Base-by-base conservation (phyloP, 2,113 vertebrate species). In the Hippocampus guttulatus region DNA sequence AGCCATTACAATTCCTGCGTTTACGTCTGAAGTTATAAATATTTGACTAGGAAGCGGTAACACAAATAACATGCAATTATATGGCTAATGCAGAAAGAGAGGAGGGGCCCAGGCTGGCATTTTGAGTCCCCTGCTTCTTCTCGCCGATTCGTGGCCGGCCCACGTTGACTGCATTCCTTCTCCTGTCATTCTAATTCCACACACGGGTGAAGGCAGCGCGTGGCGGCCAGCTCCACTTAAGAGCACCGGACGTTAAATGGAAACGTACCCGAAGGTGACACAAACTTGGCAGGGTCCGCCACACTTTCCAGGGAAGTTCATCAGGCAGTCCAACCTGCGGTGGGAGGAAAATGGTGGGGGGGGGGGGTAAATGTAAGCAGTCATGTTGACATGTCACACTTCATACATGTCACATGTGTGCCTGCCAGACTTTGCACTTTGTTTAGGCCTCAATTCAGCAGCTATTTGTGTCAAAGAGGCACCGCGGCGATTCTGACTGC, bases 201-300 rank as follows among this genome's bases (percentile, higher is more conserved):
- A 79, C 71, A 74, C 33, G 3, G 27, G 63, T 68, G 51, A 82
- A 79, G 85, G 86, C 75, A 81, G 81, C 70, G 70, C 2, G 43
- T 81, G 80, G 82, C 87, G 89, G 86, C 84, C 83, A 74, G 2
- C 74, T 83, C 69, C 85, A 85, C 82, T 89, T 87, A 54, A 85
- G 71, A 81, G 76, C 75, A 82, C 85, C 84, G 90, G 79, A 77
- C 81, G 71, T 88, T 85, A 81, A 88, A 83, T 75, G 75, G 86
- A 89, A 83, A 86, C 85, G 88, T 90, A 90, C 84, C 88, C 89
- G 83, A 89, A 88, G 43, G 90, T 90, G 90, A 91, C 90, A 89
- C 77, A 83, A 83, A 88, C 84, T 89, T 90, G 90, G 89, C 90
- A 77, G 82, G 54, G 49, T 77, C 30, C 1, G 83, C 90, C 16